Base-by-base conservation (phyloP, 2,113 vertebrate species). In the Haemorhous mexicanus region DNA sequence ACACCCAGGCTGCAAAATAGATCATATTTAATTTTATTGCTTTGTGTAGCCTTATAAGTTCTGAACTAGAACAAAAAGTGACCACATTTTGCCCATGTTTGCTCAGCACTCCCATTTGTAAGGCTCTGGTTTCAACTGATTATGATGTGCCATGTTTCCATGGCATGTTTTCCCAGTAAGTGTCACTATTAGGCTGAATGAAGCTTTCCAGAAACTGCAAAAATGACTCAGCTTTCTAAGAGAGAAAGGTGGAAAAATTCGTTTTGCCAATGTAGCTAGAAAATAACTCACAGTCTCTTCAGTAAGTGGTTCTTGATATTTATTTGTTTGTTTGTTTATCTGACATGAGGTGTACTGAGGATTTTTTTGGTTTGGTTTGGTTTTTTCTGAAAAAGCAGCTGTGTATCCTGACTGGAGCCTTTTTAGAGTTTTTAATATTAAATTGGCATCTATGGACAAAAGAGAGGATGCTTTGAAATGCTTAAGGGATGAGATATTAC, bases 131-230 rank as follows among this genome's bases (percentile, higher is more conserved):
- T 85, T 56, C 62, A 52, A 22, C 52, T 35, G 56, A 27, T 50
- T 24, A 15, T 41, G 55, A 20, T 0, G 0, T 87, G 61, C 84
- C 78, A 78, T 17, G 5, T 30, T 75, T 83, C 32, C 37, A 35
- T 44, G 62, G 41, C 35, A 24, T 16, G 19, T 64, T 87, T 93
- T 73, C 44, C 41, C 68, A 70, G 66, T n/a, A 24, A 79, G 35
- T 35, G 70, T 90, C 83, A 64, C 41, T 27, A 46, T 55, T 32
- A 66, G 23, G 33, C 35, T 58, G 53, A 72, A 62, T 18, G 35
- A 94, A 82, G 58, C 64, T 75, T 93, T 84, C 93, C 89, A 95
- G 87, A 91, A 74, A 37, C 28, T 84, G 26, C 15, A 80, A 76
- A 83, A 85, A n/a, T 46, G 2, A 76, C 72, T 79, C 41, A 5